Conservation (phyloP, 2,113 vertebrate genomes). For the Melanerpes formicivorus region DNA sequence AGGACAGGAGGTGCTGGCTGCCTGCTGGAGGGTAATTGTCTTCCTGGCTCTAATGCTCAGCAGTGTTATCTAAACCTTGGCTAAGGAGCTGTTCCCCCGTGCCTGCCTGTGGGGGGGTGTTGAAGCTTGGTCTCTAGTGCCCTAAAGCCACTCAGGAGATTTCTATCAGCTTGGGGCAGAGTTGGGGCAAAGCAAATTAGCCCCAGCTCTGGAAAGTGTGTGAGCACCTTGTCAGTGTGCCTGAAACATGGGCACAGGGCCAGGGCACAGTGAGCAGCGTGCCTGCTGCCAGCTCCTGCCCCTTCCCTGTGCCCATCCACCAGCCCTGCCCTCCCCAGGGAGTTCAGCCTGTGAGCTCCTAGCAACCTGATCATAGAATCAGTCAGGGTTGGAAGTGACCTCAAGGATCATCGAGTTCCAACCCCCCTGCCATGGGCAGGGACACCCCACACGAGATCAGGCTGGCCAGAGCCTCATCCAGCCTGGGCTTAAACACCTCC, state of each 20-base stretch:
- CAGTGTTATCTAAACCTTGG: not conserved
- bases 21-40: not conserved
- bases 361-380: too few relatives aligned
- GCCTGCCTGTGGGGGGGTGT: accelerated
- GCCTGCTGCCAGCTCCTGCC: not conserved
- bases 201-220: not conserved
- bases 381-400: too few relatives aligned
- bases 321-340: not conserved
- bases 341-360: not conserved
- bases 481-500: too few relatives aligned
- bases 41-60: not conserved
- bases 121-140: not conserved
- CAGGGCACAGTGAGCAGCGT: accelerated
- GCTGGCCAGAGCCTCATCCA: too few relatives aligned
- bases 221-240: accelerated
- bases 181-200: not conserved
- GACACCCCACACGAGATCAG: too few relatives aligned
- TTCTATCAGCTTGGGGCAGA: not conserved
- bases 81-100: not conserved
- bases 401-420: too few relatives aligned
- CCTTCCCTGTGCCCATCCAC: not conserved
- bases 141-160: not conserved
- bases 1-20: not conserved
- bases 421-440: too few relatives aligned
- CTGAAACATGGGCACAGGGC: accelerated